A percentile compares a stretch with the other conserved stretches of the same genome.
These are phyloP conservation scores for Mus pahari DNA, from an alignment of 2,113 vertebrate species.

Conservation along the genomic window DNA sequence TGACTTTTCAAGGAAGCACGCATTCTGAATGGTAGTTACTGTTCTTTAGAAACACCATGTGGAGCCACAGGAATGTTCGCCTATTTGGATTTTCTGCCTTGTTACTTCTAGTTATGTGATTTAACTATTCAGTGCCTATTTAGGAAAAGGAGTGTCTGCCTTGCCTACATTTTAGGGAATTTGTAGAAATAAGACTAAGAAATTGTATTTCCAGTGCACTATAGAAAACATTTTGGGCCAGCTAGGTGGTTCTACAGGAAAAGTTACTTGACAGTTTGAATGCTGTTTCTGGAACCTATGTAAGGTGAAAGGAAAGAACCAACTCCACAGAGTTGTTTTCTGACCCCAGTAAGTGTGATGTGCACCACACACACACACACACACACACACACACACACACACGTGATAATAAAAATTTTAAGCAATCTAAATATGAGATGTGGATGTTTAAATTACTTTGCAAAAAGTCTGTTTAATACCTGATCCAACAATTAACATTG, in stretches of 20 bases:
- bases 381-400: background rate
- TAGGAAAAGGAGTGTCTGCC: slow-evolving; percentile 19
- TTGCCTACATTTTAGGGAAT: slow-evolving; percentile 37
- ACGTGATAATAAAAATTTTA: background rate
- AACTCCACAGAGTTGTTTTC: background rate
- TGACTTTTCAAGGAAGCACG: slow-evolving; percentile 8
- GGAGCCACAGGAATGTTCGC: background rate
- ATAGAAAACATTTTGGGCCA: background rate
- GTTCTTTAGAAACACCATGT: background rate
- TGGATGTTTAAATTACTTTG: slow-evolving; percentile 48
- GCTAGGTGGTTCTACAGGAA: background rate
- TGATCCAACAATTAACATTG: slow-evolving; percentile 30
- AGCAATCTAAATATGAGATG: background rate
- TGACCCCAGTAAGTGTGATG: background rate
- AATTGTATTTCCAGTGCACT: slow-evolving; percentile 45
- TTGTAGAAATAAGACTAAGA: slow-evolving; percentile 7
- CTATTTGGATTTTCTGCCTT: slow-evolving; percentile 11
- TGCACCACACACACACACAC: background rate
- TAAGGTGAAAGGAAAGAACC: background rate
- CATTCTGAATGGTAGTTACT: background rate
- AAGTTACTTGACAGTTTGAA: background rate
- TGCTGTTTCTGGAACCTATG: background rate
- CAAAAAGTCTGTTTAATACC: background rate
- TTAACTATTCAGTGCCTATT: background rate
- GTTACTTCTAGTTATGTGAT: slow-evolving; percentile 2